Evolutionary conservation across 1,140 invertebrate species (phyloP).

Genomic region (fruit fly (Drosophila melanogaster)): Release_6_plus_ISO1_MT NT_033779.5:1108501-1109000

Average conservation of each 20-base stretch:
- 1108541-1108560: neutral
- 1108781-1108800: conserved; percentile 61
- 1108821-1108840: conserved; percentile 8
- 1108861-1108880: conserved; percentile 49
- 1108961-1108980: conserved; percentile 67
- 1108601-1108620: too few relatives aligned
- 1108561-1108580: neutral
- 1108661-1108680: conserved; percentile 29
- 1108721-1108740: neutral
- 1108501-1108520: neutral
- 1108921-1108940: conserved; percentile 52
- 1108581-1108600: neutral
- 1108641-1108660: neutral
- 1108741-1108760: neutral
- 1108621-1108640: too few relatives aligned
- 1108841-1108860: conserved; percentile 20
- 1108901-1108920: conserved; percentile 38
- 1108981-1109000: conserved; percentile 67
- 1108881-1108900: conserved; percentile 61
- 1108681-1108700: conserved; percentile 5
- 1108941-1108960: conserved; percentile 68
- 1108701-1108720: conserved; percentile 36
- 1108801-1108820: conserved; percentile 15
- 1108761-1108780: conserved; percentile 55
- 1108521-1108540: neutral